Evolutionary conservation across 2,888 invertebrate species (phyloP).

Genomic region (Dryobota labecula): DNA sequence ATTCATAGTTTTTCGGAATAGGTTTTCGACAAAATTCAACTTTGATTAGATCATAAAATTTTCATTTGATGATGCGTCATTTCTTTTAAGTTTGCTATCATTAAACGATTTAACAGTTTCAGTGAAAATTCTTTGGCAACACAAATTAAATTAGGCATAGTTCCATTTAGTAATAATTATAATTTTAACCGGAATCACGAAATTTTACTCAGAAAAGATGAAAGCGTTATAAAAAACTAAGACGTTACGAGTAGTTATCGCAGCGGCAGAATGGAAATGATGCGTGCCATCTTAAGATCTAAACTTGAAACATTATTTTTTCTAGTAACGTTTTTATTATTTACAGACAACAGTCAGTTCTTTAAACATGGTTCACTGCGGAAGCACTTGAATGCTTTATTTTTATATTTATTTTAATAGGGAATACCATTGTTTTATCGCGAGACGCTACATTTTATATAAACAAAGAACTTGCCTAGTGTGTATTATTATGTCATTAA

Average conservation of each 20-base stretch:
- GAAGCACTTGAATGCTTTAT: constrained; percentile 19
- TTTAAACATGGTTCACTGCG: neutral
- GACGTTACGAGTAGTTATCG: constrained; percentile 11
- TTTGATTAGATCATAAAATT: neutral
- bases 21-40: neutral
- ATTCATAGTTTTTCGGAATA: neutral
- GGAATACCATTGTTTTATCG: constrained; percentile 5
- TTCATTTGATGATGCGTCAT: neutral
- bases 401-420: constrained; percentile 9
- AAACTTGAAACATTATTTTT: constrained; percentile 32
- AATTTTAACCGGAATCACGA: constrained; percentile 35
- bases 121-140: constrained; percentile 17
- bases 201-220: constrained; percentile 46
- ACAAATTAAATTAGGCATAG: constrained; percentile 27
- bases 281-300: constrained; percentile 54
- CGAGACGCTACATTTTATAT: neutral
- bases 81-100: constrained; percentile 6
- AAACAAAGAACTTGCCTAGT: constrained; percentile 4
- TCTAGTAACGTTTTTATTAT: constrained; percentile 43
- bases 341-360: constrained; percentile 19
- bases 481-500: neutral
- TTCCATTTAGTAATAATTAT: constrained; percentile 47
- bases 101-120: constrained; percentile 9
- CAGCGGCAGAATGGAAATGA: constrained; percentile 52
- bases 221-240: constrained; percentile 50